Conservation (phyloP, 2,113 vertebrate species). For the Hemichromis elongatus region DNA sequence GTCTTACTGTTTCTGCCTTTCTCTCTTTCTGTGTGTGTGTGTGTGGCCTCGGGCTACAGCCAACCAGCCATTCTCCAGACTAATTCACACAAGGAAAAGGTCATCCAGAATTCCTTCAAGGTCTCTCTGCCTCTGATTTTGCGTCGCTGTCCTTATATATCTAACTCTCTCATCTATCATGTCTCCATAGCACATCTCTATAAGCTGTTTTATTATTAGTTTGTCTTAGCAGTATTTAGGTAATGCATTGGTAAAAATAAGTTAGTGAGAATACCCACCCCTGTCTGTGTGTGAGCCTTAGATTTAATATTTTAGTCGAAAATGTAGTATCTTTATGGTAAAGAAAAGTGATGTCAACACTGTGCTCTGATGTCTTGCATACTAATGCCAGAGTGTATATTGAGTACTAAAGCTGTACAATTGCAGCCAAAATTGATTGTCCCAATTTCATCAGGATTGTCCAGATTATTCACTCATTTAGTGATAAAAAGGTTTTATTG, state of each 20-base stretch:
- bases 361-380: neutral
- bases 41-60: slow-evolving; percentile 54
- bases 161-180: neutral
- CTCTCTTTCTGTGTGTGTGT: neutral
- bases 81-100: slow-evolving; percentile 59
- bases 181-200: neutral
- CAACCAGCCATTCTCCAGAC: slow-evolving; percentile 55
- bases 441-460: neutral
- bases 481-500: neutral
- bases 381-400: neutral
- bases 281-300: neutral
- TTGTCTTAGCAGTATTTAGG: neutral
- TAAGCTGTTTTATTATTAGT: neutral
- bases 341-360: neutral
- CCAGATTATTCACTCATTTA: neutral
- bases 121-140: slow-evolving; percentile 2
- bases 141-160: neutral
- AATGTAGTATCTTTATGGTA: neutral
- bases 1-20: neutral
- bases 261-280: neutral
- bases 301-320: no score
- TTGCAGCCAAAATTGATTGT: neutral
- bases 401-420: neutral
- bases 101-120: slow-evolving; percentile 57
- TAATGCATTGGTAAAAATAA: neutral